Conservation (phyloP, 2,113 vertebrate genomes). For the Crocuta crocuta region DNA sequence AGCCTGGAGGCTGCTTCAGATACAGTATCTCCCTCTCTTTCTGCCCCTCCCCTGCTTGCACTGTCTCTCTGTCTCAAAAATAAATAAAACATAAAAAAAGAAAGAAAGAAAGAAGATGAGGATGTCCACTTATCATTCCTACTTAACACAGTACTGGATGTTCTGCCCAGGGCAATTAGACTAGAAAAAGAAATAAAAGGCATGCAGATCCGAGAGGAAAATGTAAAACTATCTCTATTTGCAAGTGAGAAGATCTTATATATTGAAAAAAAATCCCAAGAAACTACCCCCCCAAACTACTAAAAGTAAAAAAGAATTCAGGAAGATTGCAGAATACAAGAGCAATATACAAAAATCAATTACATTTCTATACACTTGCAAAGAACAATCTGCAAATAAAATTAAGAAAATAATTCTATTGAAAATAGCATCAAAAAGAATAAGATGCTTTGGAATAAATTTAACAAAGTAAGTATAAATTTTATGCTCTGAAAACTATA, state of each 20-base stretch:
- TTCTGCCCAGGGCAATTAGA: background rate
- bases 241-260: background rate
- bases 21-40: no score
- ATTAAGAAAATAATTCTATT: slow-evolving; percentile 21
- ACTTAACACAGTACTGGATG: background rate
- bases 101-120: background rate
- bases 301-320: background rate
- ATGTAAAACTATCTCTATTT: background rate
- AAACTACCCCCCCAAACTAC: background rate
- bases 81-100: background rate
- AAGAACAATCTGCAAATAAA: background rate
- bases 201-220: background rate
- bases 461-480: background rate
- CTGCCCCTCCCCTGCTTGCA: no score
- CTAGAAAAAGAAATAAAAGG: slow-evolving; percentile 1
- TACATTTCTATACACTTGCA: background rate
- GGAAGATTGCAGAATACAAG: background rate
- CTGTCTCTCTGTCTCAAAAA: no score
- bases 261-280: background rate
- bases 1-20: no score
- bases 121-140: background rate
- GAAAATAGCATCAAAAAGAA: background rate
- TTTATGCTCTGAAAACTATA: background rate
- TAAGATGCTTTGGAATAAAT: background rate
- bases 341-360: background rate